Evolutionary conservation across 2,888 invertebrate species (phyloP), one percentile per base, ranked within the genome.

Genomic region (Papilio elwesi): DNA sequence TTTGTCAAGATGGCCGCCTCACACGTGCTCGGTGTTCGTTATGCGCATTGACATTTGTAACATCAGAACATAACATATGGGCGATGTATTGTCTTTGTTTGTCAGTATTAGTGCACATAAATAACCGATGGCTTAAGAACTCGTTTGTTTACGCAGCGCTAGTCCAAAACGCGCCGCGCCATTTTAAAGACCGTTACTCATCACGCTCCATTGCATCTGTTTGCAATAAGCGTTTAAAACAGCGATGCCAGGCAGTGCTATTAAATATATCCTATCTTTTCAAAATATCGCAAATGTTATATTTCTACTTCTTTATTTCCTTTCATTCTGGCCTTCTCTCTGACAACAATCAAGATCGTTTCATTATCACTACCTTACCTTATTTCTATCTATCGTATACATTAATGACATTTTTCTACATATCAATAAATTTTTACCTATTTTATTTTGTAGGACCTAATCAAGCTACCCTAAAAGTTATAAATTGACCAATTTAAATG

Each of bases 101-200:
- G 63, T 74, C 38, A 68, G 15, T 11, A 70, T 65, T 66, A 74
- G 74, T 68, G 71, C 65, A 64, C 74, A 73, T 71, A 52, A 74
- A 76, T 69, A 74, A 69, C 64, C 64, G 64, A n/a, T 49, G 38
- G 67, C 55, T 67, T 67, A 38, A 67, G 53, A 66, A 15, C n/a
- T 38, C 13, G 51, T 53, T 66, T 66, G 66, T 55, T 67, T 53
- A 43, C 43, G 43, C 53, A 15, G 12, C 53, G 47, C 43, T 67
- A 55, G 38, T 73, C 66, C 73, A 68, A 62, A 68, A 67, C 53
- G 68, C 72, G 55, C 69, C 63, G 26, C 48, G 53, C 53, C 36
- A 70, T 36, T 69, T 57, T 70, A 63, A 51, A n/a, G 11, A 47
- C 26, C 53, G 16, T 55, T 55, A 55, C 53, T 55, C 53, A 55